phyloP scores from a whole-genome alignment of 1,140 invertebrate species.

The Drosophila orena region DNA sequence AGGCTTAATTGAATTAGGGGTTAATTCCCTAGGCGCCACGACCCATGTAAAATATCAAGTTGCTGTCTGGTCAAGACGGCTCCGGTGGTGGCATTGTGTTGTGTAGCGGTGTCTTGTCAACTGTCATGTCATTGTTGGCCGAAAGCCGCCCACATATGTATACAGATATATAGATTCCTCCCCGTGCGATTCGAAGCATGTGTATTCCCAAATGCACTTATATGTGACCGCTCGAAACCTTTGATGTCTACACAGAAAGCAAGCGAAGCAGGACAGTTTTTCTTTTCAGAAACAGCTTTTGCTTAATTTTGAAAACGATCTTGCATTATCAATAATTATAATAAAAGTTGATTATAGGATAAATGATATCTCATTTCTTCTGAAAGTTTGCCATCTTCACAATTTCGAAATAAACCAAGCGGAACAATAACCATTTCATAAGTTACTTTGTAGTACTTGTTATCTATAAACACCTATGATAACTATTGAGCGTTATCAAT shows the following conservation, averaged over 20 bases:
- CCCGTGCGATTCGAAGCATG: background rate
- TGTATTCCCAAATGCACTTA: conserved; percentile 52
- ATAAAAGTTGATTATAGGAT: no score
- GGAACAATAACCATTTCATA: no score
- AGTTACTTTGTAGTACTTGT: no score
- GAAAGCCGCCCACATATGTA: conserved; percentile 9
- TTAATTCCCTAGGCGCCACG: conserved; percentile 18
- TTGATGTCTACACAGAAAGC: conserved; percentile 15
- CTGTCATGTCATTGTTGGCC: conserved; percentile 58
- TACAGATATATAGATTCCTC: background rate
- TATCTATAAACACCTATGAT: no score
- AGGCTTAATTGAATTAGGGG: conserved; percentile 35
- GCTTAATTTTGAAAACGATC: no score
- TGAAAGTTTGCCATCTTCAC: no score
- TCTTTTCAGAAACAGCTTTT: no score
- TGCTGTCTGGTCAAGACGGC: conserved; percentile 10
- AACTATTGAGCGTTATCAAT: no score
- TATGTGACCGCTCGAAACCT: conserved; percentile 39
- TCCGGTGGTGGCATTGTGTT: conserved; percentile 9
- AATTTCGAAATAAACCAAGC: no score
- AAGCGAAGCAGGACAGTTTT: no score
- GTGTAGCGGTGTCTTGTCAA: conserved; percentile 53
- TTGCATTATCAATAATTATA: no score
- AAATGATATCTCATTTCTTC: no score
- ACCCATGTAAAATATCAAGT: conserved; percentile 27